Base-by-base conservation (phyloP, 2,888 invertebrate genomes). In the Ochlodes sylvanus region DNA sequence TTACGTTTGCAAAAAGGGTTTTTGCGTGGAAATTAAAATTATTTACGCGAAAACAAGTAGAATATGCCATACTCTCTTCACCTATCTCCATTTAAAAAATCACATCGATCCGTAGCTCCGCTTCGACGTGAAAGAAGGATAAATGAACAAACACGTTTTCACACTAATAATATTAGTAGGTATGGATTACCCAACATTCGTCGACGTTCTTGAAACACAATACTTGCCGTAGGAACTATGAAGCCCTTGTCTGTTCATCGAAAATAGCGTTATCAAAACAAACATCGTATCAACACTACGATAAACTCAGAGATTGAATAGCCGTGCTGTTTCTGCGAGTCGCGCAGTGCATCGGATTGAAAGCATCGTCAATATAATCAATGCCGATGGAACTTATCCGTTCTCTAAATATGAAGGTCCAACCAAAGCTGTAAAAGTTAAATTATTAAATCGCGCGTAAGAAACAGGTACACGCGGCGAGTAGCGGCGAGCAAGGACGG, bases 251-350 rank as follows among this genome's bases (percentile, higher is more conserved):
- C 19, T 55, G 54, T 34, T 41, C 12, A 47, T 14, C 55, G 60
- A 67, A 61, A 67, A 61, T 61, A 61, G 61, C 34, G 3, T 15
- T 19, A 7, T 67, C 41, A 54, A 55, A 66, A 58, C 54, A 66
- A 66, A 66, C 52, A 34, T 7, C 27, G 42, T 61, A 67, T 61
- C 61, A 55, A 54, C 55, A 47, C 19, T 34, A 67, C 55, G 47
- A 67, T 61, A 42, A 67, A 67, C 44, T 58, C 14, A 2, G 9
- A 47, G 50, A 55, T 15, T 55, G 42, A 67, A 67, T 54, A 60
- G 44, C 15, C 27, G 58, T 19, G 42, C 54, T 21, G 60, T 12
- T n/a, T 54, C 55, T 67, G 60, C 32, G 14, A 44, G n/a, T 54
- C 27, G 47, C 7, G 44, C 52, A 42, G 19, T 41, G 38, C 34